Base-by-base conservation (phyloP, 2,888 invertebrate species). In the Coenonympha glycerion region DNA sequence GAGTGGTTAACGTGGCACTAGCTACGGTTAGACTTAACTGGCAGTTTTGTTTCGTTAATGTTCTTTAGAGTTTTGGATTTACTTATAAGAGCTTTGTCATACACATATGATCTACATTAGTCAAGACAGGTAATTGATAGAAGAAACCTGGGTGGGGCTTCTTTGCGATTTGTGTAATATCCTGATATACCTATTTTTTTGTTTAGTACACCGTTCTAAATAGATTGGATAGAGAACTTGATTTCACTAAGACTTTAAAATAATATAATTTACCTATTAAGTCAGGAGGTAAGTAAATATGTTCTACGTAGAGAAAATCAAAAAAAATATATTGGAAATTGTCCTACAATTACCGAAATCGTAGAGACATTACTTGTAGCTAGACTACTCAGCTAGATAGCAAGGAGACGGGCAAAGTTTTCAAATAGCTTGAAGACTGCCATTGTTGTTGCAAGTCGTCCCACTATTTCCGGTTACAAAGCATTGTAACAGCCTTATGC, bases 21-120 rank as follows among this genome's bases (percentile, higher is more conserved):
- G n/a, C n/a, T n/a, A n/a, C n/a, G n/a, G n/a, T n/a, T 37, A 6
- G 19, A 24, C 24, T 47, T 22, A 31, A 47, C 13, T 42, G 36
- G 24, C 52, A 37, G 49, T 46, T 58, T 61, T 56, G 64, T 66
- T 66, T 62, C 67, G 58, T 48, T 45, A 45, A 42, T 39, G 39
- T 24, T n/a, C 37, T 15, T 6, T 24, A 26, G 18, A 16, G n/a
- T n/a, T n/a, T n/a, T 18, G 11, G 41, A 41, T 18, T 18, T n/a
- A 34, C 40, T 47, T 19, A 31, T 49, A 39, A 46, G 39, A 21
- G 33, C 33, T 40, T 30, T 26, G n/a, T n/a, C n/a, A n/a, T n/a
- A n/a, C n/a, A n/a, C n/a, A n/a, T n/a, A n/a, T n/a, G n/a, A n/a
- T n/a, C n/a, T n/a, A n/a, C n/a, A n/a, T n/a, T n/a, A n/a, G n/a